Percentiles rank a stretch among this genome's conserved stretches.
Conservation (phyloP, 37 sponge, comb jelly and placozoan species). For the Ianthella basta region DNA sequence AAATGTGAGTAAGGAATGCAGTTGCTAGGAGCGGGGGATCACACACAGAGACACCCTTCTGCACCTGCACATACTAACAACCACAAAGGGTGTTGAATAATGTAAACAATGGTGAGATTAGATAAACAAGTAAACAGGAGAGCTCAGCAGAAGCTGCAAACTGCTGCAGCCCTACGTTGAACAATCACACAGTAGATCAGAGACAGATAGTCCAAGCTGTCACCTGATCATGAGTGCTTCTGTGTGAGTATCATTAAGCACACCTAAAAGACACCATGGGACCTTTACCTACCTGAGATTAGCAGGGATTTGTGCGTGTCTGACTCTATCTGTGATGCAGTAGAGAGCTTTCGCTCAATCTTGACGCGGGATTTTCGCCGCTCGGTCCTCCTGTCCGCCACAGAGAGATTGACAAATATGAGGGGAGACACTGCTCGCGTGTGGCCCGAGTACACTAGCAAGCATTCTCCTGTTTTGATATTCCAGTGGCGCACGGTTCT, state of each 20-base stretch:
- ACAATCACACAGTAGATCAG: background rate
- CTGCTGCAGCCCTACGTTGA: too few relatives aligned
- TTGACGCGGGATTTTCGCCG: conserved; percentile 39
- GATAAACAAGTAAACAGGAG: too few relatives aligned
- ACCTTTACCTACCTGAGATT: conserved; percentile 29
- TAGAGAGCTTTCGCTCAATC: conserved; percentile 29
- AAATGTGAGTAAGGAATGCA: too few relatives aligned
- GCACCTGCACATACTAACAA: too few relatives aligned
- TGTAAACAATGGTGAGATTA: too few relatives aligned
- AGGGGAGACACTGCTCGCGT: conserved; percentile 42
- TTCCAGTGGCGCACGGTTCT: conserved; percentile 65
- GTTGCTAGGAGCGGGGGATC: too few relatives aligned
- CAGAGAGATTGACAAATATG: conserved; percentile 45
- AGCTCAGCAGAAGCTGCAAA: too few relatives aligned
- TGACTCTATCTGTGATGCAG: background rate
- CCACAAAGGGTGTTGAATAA: too few relatives aligned
- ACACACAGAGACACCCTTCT: too few relatives aligned
- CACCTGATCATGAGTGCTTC: background rate
- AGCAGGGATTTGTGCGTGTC: conserved; percentile 35
- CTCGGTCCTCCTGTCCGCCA: conserved; percentile 38
- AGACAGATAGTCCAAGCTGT: background rate
- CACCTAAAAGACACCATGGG: background rate
- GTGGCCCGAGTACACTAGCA: conserved; percentile 53
- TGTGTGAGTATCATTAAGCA: background rate
- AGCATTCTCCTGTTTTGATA: conserved; percentile 38